These are phyloP conservation scores for Myotis lucifugus DNA, from an alignment of 2,113 vertebrate species.

Conservation along the genomic window DNA sequence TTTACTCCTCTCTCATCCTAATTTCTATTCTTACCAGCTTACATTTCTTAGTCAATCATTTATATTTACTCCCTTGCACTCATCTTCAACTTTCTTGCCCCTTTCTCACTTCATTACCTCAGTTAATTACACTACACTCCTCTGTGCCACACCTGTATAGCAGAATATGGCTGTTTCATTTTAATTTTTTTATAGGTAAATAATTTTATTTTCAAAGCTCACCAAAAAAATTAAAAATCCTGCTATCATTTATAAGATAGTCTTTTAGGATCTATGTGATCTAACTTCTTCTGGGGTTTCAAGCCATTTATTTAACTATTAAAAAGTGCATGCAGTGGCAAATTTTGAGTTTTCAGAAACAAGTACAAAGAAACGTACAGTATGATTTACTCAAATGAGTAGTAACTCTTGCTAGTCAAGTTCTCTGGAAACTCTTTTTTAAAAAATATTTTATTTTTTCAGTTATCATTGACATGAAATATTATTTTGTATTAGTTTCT, in stretches of 20 bases:
- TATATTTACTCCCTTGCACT: background rate
- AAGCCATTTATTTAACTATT: background rate
- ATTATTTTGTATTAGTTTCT: background rate
- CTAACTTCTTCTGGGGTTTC: background rate
- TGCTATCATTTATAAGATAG: background rate
- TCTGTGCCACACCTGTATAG: background rate
- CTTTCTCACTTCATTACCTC: background rate
- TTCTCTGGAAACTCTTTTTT: background rate
- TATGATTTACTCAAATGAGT: background rate
- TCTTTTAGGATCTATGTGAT: background rate
- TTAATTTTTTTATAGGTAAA: background rate
- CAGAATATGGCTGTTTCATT: background rate
- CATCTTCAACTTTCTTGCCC: background rate
- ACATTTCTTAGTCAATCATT: background rate
- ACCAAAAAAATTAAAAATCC: background rate
- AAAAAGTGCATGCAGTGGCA: background rate
- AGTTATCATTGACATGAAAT: background rate
- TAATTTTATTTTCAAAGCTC: background rate
- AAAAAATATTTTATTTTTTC: background rate
- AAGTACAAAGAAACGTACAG: background rate
- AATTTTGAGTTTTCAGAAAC: background rate
- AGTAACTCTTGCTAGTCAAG: background rate
- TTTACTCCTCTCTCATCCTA: background rate
- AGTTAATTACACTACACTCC: too few species aligned
- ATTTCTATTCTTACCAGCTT: background rate